Evolutionary conservation across 2,113 vertebrate species (phyloP), one percentile per base, ranked within the genome.

Genomic region (Rhinogobius similis): DNA sequence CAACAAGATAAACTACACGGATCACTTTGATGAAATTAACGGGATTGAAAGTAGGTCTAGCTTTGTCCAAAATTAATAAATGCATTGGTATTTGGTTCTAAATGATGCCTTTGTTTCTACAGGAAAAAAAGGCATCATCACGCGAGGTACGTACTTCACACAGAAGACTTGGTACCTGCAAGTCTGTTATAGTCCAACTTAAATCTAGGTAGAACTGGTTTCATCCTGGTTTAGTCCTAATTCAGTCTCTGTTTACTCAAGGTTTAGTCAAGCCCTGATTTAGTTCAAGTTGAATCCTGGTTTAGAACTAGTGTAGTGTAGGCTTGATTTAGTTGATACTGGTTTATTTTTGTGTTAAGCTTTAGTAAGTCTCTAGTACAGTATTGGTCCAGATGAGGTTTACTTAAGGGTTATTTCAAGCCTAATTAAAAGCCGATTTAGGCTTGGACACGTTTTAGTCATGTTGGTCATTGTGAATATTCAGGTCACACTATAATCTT

Each of bases 1-100:
- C 5, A 26, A 76, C 11, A 79, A 55, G 16, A 7, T 0, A 0
- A 0, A 0, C 0, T 43, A 0, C 0, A 0, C 0, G 0, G 0
- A 10, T 12, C 0, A 0, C 5, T 0, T 0, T 3, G 2, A 0
- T 0, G 1, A 2, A 0, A 5, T 86, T 12, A 0, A 0, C 0
- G 71, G 80, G 11, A 23, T 6, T 6, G 0, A 24, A 62, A 66
- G 73, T 81, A 46, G 1, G 62, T 64, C 36, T 0, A 52, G 21
- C 1, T 38, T 5, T 27, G 23, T 56, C 1, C 3, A 7, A 29
- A 18, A 14, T 61, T 4, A 61, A 61, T 61, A n/a, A 10, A 38
- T 36, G 18, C 18, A 36, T 55, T 24, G 11, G 10, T 10, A 23
- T 23, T 12, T 32, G 55, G 24, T 58, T 29, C 55, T 58, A 10